Evolutionary conservation across 2,797 vertebrate species (phyloP), one percentile per base, ranked within the genome.

Genomic region (Spatula clypeata): DNA sequence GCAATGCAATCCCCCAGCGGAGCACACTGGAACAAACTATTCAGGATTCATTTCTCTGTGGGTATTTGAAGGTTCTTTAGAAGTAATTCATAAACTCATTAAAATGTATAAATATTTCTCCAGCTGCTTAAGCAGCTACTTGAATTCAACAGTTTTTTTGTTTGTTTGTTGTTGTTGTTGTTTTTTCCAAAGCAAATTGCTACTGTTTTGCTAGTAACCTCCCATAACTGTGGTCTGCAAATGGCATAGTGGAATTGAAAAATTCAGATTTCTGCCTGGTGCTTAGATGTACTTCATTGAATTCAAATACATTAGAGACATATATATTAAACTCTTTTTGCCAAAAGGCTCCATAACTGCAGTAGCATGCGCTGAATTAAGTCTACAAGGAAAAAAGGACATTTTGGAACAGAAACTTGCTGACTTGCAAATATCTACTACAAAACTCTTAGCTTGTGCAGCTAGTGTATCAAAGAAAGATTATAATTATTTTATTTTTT

Each of bases 31-130:
- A 90, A 96, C 70, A 94, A 85, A 89, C 79, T 80, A 83, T 53
- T 95, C 69, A 86, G 67, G 86, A 95, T 95, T 79, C 51, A 85
- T 95, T 86, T 79, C 82, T 96, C 92, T 62, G 70, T 65, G 57
- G 93, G 67, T 79, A 88, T 42, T 31, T 79, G 64, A 93, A 83
- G n/a, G 54, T 67, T 94, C 44, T 72, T 89, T 82, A 93, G 58
- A 90, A 76, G 62, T 62, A 94, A 84, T 86, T 93, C 66, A 94
- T 66, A 93, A 92, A 94, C 42, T 79, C 70, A 93, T 96, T 95
- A 86, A 95, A 93, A 93, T 26, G 21, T 64, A 93, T 20, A 79
- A 11, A 40, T 3, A 29, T 49, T 89, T 96, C 90, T 62, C 74
- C 77, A 76, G 29, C 70, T 79, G 55, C 57, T 93, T 95, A 91